A percentile compares a stretch with the other conserved stretches of the same genome.
Evolutionary conservation across 2,888 invertebrate species (phyloP).

Genomic region (Drosophila incognita): DNA sequence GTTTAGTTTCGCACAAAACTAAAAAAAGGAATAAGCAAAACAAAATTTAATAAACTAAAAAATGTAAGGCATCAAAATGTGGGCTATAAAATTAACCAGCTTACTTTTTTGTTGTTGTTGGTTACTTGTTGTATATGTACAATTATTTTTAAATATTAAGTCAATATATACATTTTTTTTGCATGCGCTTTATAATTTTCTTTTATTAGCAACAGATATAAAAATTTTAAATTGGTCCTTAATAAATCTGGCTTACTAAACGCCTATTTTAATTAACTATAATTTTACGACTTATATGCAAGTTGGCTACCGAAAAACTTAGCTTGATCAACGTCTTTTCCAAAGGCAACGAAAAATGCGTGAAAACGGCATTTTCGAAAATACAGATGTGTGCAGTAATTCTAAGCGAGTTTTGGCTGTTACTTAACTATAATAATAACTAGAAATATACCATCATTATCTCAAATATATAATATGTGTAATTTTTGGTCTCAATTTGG

Average conservation of each 20-base stretch:
- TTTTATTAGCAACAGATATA: slow-evolving; percentile 68
- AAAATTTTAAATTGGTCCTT: slow-evolving; percentile 56
- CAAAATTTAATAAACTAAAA: slow-evolving; percentile 12
- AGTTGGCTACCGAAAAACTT: slow-evolving; percentile 10
- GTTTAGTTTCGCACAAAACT: not conserved
- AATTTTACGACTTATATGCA: slow-evolving; percentile 24
- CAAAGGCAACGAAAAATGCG: slow-evolving; percentile 38
- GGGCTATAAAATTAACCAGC: not conserved
- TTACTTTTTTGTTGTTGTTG: not conserved
- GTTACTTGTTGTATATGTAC: not conserved
- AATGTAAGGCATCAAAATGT: not conserved
- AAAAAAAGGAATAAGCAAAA: slow-evolving; percentile 2
- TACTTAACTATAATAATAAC: slow-evolving; percentile 26
- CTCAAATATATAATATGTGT: slow-evolving; percentile 24
- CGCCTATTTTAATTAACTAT: slow-evolving; percentile 14
- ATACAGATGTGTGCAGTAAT: slow-evolving; percentile 31
- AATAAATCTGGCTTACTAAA: slow-evolving; percentile 2
- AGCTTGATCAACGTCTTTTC: not conserved
- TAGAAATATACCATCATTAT: slow-evolving; percentile 9
- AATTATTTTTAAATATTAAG: not conserved
- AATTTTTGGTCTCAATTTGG: slow-evolving; percentile 76
- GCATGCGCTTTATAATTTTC: slow-evolving; percentile 29
- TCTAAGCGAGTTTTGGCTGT: slow-evolving; percentile 39
- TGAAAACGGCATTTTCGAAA: slow-evolving; percentile 27
- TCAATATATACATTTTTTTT: slow-evolving; percentile 13